Percentiles rank a stretch among this genome's conserved stretches.
These are phyloP conservation scores for Leptatherina wallacei DNA, from an alignment of 2,797 vertebrate species.

Conservation along the genomic window DNA sequence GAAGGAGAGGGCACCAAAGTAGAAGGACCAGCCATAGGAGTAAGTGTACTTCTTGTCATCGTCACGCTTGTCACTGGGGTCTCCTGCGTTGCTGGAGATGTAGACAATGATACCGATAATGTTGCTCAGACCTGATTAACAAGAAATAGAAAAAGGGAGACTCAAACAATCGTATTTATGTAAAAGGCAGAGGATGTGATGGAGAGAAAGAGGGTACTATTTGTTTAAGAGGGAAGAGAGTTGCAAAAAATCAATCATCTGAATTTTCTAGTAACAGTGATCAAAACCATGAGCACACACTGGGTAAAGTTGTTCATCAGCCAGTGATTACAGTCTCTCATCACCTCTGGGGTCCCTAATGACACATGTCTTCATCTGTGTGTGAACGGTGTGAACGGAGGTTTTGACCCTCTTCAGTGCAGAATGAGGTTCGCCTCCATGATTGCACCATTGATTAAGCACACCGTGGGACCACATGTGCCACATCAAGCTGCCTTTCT, in stretches of 20 bases:
- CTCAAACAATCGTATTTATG: neutral
- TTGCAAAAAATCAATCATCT: neutral
- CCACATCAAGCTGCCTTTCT: conserved; percentile 24
- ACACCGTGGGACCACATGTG: conserved; percentile 16
- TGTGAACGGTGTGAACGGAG: conserved; percentile 5
- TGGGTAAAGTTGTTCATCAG: conserved; percentile 12
- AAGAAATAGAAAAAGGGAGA: neutral
- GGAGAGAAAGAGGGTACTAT: neutral
- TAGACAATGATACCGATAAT: conserved; percentile 99
- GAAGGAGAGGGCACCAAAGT: conserved; percentile 97
- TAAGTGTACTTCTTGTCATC: conserved; percentile 98
- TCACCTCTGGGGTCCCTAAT: neutral
- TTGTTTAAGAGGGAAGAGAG: neutral
- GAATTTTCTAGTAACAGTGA: neutral
- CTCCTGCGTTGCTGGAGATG: conserved; percentile 98
- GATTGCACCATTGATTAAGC: conserved; percentile 33
- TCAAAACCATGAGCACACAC: neutral
- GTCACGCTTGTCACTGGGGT: conserved; percentile 94
- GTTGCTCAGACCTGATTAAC: conserved; percentile 92
- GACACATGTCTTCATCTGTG: conserved; percentile 17
- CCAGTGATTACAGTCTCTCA: conserved; percentile 32
- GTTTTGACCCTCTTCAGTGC: conserved; percentile 13
- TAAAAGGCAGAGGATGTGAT: neutral
- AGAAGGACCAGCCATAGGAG: conserved; percentile 98
- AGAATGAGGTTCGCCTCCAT: conserved; percentile 1